Base-by-base conservation (phyloP, 2,113 vertebrate species). In the Leptobrachium ailaonicum region DNA sequence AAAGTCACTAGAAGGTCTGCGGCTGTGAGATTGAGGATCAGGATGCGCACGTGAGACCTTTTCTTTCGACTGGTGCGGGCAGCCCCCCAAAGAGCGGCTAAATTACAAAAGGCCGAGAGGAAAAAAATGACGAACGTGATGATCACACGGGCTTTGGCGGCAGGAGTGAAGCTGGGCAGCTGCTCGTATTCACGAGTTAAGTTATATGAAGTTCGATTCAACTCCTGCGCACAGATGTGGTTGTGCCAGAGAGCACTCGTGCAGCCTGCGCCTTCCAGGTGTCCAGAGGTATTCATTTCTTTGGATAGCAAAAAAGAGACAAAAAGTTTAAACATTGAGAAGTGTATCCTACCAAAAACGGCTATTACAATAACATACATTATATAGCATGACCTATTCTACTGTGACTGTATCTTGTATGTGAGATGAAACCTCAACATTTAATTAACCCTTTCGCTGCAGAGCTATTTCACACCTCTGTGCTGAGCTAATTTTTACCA, bases 1-100 rank as follows among this genome's bases (percentile, higher is more conserved):
- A 95, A 92, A 0, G 93, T 93, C 64, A 96, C 89, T 84, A 96
- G 88, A 73, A 96, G 91, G 87, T 96, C 95, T 0, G 95, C 95
- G 0, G 85, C 89, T 0, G 94, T 95, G 83, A 96, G 88, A 88
- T 96, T 94, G 83, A 91, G 90, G 41, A 96, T 94, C 66, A 96
- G 89, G 82, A 93, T 90, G 60, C 88, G 84, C 41, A 95, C 91
- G 54, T 95, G 95, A 0, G 94, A 95, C 45, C 90, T 90, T 81
- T 87, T 90, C 63, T 89, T 90, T 72, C 89, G 88, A 4, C 84
- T 85, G 64, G 87, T 89, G 10, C 54, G 6, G 58, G 90, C 66
- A n/a, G 91, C 92, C 0, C 82, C 92, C 86, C 93, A 88, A 69
- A 96, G 86, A 71, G 95, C 92, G 0, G 88, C 87, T 83, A 92